Evolutionary conservation across 2,113 vertebrate species (phyloP).

Genomic region (Megaceryle maxima): DNA sequence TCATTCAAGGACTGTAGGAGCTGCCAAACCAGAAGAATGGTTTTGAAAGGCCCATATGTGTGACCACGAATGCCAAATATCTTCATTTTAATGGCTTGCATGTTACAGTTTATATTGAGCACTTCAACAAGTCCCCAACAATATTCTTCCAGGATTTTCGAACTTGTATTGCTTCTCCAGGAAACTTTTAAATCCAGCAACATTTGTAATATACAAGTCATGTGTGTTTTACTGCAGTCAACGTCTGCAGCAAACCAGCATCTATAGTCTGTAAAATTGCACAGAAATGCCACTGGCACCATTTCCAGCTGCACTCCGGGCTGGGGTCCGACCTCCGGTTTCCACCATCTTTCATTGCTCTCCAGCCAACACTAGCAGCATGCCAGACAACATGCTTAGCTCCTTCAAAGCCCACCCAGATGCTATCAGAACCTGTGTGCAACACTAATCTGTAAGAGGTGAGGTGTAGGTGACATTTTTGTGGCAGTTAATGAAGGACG

Average conservation of each 20-base stretch:
- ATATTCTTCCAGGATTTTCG: not conserved
- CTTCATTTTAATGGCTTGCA: conserved; percentile 38
- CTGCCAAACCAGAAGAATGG: conserved; percentile 32
- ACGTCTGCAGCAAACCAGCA: not conserved
- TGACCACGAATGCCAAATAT: conserved; percentile 41
- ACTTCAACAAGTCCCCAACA: not conserved
- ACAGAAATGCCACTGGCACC: not conserved
- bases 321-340: not conserved
- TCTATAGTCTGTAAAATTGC: not conserved
- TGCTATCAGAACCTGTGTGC: not conserved
- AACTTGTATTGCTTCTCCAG: not conserved
- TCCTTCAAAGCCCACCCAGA: not conserved
- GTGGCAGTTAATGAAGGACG: not conserved
- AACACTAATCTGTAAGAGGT: not conserved
- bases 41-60: conserved; percentile 59
- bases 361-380: not conserved
- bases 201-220: not conserved
- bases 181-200: not conserved
- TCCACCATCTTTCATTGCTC: not conserved
- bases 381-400: not conserved
- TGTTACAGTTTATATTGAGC: conserved; percentile 15
- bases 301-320: not conserved
- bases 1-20: conserved; percentile 16
- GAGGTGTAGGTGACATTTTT: not conserved
- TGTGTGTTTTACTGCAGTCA: not conserved